Base-by-base conservation (phyloP, 2,888 invertebrate species). In the Ornithoptera alexandrae region DNA sequence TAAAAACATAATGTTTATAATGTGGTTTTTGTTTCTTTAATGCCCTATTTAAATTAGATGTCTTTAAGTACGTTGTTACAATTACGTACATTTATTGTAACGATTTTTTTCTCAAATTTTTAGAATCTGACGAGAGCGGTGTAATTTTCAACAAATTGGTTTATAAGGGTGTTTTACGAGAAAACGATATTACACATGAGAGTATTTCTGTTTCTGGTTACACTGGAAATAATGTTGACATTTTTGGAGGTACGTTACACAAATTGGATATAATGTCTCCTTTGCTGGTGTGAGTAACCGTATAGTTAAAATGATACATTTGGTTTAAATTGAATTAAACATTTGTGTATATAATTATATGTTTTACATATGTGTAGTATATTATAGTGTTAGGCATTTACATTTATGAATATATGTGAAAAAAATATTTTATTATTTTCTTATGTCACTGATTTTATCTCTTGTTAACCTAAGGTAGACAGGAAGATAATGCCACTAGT, bases 91-190 rank as follows among this genome's bases (percentile, higher is more conserved):
- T 18, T n/a, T 50, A 18, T 50, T 50, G 4, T 57, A 57, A 10
- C 7, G 4, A 12, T 22, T 7, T 58, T 22, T 22, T 58, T 22
- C 22, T n/a, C 22, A 10, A 22, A 53, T 56, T 71, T 74, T 69
- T 72, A 74, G 75, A 66, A 56, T 36, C 70, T 15, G 66, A 71
- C 42, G 72, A 71, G 12, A 61, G 75, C 18, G 75, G 75, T 66
- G 79, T 77, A 5, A 67, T 71, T 17, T 91, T 91, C 71, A 83
- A 84, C 2, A 85, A 82, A 75, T 76, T 86, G 69, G 72, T 89
- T 0, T 90, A 84, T 68, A 78, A 76, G 69, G 91, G 91, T 73
- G 70, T 77, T 20, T 68, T 88, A 56, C 76, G 80, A 71, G 72
- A 72, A 8, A 74, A 74, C 61, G 72, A 72, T 15, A 78, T 89